Conservation (phyloP, 2,888 invertebrate species). For the Neoascia interrupta region DNA sequence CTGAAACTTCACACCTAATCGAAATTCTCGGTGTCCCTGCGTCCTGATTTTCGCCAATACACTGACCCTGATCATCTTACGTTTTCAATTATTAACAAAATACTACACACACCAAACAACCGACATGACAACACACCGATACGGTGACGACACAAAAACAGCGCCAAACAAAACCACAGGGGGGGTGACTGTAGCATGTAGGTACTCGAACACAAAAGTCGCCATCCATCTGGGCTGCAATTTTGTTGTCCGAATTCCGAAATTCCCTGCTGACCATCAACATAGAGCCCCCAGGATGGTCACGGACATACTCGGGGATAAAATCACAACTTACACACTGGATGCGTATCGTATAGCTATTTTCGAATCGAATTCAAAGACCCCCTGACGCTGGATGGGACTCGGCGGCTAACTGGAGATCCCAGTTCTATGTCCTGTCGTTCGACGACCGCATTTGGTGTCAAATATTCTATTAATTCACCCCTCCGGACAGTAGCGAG, state of each 20-base stretch:
- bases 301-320: slow-evolving; percentile 44
- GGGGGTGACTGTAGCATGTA: neutral
- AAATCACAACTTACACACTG: slow-evolving; percentile 50
- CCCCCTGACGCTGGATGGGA: slow-evolving; percentile 33
- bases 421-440: slow-evolving; percentile 32
- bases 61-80: slow-evolving; percentile 51
- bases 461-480: slow-evolving; percentile 71
- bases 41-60: slow-evolving; percentile 9
- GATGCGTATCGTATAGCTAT: too few species aligned
- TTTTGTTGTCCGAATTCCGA: slow-evolving; percentile 33
- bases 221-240: slow-evolving; percentile 6
- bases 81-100: slow-evolving; percentile 58
- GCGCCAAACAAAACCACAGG: slow-evolving; percentile 54
- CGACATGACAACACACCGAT: slow-evolving; percentile 7
- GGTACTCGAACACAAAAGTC: neutral
- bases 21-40: neutral
- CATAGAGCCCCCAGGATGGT: slow-evolving; percentile 13
- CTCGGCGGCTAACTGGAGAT: slow-evolving; percentile 29
- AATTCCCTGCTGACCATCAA: slow-evolving; percentile 45
- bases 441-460: slow-evolving; percentile 63
- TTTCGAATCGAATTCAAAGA: slow-evolving; percentile 7
- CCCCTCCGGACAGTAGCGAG: slow-evolving; percentile 69
- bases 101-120: neutral
- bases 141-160: slow-evolving; percentile 20
- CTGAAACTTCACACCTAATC: slow-evolving; percentile 39